Evolutionary conservation across 2,113 vertebrate genomes (phyloP).

Genomic region (Vimba vimba): DNA sequence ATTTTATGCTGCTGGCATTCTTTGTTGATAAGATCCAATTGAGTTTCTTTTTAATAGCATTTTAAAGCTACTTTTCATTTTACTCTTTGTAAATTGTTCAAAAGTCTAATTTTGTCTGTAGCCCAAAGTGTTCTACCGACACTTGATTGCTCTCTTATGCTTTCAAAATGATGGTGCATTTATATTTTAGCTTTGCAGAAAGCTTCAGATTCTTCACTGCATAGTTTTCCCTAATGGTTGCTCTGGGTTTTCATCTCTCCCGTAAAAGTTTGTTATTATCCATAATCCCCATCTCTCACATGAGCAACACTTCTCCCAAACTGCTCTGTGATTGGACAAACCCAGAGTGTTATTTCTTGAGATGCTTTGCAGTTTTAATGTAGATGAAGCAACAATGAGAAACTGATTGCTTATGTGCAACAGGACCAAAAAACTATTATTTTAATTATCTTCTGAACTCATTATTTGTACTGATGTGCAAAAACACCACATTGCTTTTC

Average conservation of each 20-base stretch:
- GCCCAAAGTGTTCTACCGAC: not conserved
- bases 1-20: not conserved
- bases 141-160: not conserved
- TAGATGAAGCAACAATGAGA: not conserved
- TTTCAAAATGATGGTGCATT: not conserved
- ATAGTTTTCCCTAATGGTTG: not conserved
- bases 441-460: not conserved
- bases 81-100: not conserved
- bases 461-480: not conserved
- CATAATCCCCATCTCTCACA: not conserved
- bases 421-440: not conserved
- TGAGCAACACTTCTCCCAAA: not conserved
- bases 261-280: not conserved
- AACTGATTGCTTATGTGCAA: not conserved
- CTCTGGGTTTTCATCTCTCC: conserved; percentile 20
- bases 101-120: not conserved
- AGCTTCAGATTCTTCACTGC: not conserved
- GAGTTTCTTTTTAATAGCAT: not conserved
- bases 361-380: not conserved
- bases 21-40: not conserved
- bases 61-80: not conserved
- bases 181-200: conserved; percentile 21
- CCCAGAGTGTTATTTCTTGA: not conserved
- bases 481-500: not conserved
- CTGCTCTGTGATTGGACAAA: not conserved